Conservation (phyloP, 2,888 invertebrate genomes). For the Acanthoscelides obtectus region DNA sequence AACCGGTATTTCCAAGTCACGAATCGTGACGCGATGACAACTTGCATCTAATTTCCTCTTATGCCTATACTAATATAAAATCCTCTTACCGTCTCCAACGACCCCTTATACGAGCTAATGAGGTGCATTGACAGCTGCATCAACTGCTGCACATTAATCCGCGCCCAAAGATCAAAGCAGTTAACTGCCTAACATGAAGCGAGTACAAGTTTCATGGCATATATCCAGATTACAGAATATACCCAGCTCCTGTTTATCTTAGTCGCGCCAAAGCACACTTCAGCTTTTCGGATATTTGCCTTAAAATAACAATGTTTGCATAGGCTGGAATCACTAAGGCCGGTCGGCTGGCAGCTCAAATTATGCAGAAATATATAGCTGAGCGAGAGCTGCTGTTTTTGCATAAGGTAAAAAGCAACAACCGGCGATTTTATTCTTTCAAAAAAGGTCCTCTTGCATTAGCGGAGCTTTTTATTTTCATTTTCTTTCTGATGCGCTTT, state of each 20-base stretch:
- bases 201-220: background rate
- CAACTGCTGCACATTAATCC: background rate
- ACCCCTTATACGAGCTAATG: too few relatives aligned
- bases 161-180: background rate
- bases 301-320: background rate
- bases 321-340: background rate
- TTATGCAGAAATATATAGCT: background rate
- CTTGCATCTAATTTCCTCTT: too few relatives aligned
- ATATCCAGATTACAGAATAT: background rate
- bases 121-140: too few relatives aligned
- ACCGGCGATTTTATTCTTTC: background rate
- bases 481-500: too few relatives aligned
- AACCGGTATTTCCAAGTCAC: too few relatives aligned
- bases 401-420: background rate
- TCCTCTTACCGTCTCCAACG: too few relatives aligned
- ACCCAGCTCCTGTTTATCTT: background rate
- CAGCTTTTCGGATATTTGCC: background rate
- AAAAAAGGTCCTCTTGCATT: too few relatives aligned
- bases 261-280: background rate
- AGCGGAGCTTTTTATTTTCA: too few relatives aligned
- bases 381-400: background rate
- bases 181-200: background rate
- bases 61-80: too few relatives aligned
- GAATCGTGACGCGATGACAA: too few relatives aligned
- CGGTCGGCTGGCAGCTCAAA: background rate